Evolutionary conservation across 2,113 vertebrate genomes (phyloP), one percentile per base, ranked within the genome.

Genomic region (Mastomys natalensis): DNA sequence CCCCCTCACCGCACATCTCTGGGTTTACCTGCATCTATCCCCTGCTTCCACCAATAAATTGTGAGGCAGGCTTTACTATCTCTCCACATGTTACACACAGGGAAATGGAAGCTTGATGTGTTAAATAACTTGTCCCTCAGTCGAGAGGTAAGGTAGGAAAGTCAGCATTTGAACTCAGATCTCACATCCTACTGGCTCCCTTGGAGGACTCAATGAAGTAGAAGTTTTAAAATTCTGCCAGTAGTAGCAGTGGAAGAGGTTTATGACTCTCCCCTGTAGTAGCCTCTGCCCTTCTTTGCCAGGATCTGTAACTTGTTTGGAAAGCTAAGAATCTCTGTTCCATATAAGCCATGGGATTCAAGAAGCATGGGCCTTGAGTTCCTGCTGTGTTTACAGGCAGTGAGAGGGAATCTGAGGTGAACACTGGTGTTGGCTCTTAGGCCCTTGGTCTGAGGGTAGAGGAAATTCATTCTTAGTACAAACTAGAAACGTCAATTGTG

Each of bases 341-440:
- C 51, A 6, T 87, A 92, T 58, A 92, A 62, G 60, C 94, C 73
- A n/a, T 58, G 94, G 13, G 78, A 89, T 76, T 97, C 62, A 58
- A 95, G 94, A 95, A 81, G 53, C 87, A 70, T 74, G 53, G 37
- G 87, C 89, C 7, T 22, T 93, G 24, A 0, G 2, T 45, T 77
- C 81, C 40, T 82, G 78, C 91, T 72, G 58, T 97, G 95, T 97
- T 97, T 97, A 97, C 95, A 97, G 96, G 91, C 96, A 95, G 96
- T 5, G 0, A 98, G 96, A 98, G 98, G 97, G 98, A 72, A 98
- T 98, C 94, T 96, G 98, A 89, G 97, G 95, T 92, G 98, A 96
- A 91, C 82, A 95, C 92, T 91, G 94, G 97, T 92, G 68, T 60
- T 97, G 87, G 87, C 96, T 97, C 93, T 90, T 89, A 64, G 95